Evolutionary conservation across 1,140 invertebrate genomes (phyloP).

Genomic region (Macrosteles quadrilineatus): DNA sequence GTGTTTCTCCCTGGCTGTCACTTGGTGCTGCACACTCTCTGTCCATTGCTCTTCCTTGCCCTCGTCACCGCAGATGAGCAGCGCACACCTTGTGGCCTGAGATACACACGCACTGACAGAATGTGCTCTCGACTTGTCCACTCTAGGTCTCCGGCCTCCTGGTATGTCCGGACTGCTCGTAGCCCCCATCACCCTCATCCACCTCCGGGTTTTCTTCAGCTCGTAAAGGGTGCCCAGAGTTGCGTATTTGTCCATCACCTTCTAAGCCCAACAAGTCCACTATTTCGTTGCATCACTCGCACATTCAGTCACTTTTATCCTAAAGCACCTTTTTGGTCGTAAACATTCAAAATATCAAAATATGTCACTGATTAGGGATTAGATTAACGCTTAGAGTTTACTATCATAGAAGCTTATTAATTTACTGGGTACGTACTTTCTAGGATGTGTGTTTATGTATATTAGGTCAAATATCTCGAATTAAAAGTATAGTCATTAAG

Average conservation of each 20-base stretch:
- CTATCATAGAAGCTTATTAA: too few species aligned
- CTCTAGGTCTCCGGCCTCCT: neutral
- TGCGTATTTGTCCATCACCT: conserved; percentile 36
- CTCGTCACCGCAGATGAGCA: conserved; percentile 34
- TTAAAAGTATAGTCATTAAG: too few species aligned
- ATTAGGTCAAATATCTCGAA: too few species aligned
- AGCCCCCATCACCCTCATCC: conserved; percentile 25
- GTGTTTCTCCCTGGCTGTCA: conserved; percentile 5
- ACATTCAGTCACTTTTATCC: too few species aligned
- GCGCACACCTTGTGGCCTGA: conserved; percentile 37
- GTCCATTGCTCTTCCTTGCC: conserved; percentile 18
- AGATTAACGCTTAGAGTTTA: too few species aligned
- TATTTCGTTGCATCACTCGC: neutral
- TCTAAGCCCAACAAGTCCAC: too few species aligned
- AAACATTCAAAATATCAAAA: too few species aligned
- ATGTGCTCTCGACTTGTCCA: conserved; percentile 22
- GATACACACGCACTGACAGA: conserved; percentile 37
- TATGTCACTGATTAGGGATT: too few species aligned
- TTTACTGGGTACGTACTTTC: too few species aligned
- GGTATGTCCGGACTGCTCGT: conserved; percentile 25
- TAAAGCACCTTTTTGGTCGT: too few species aligned
- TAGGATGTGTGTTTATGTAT: too few species aligned
- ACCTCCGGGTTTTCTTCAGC: conserved; percentile 32
- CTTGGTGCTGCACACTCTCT: neutral
- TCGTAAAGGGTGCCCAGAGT: conserved; percentile 42